Evolutionary conservation across 2,113 vertebrate species (phyloP).

Genomic region (Ailuropoda melanoleuca): DNA sequence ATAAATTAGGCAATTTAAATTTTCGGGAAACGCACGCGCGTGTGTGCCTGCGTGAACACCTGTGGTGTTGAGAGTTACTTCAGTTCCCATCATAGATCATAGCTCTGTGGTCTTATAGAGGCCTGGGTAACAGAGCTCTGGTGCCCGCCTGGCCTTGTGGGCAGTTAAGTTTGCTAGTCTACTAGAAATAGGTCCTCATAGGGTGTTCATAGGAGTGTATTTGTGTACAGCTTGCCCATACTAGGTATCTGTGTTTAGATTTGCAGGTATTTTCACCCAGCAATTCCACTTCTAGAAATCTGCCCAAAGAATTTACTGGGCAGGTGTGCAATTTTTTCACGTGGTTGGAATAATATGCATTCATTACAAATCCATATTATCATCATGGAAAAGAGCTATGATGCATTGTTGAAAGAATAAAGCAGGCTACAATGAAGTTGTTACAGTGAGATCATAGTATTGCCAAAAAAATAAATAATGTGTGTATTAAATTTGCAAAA

Average conservation of each 20-base stretch:
- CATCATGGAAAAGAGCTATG: neutral
- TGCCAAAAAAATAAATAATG: neutral
- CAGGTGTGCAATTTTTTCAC: neutral
- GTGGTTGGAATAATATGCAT: neutral
- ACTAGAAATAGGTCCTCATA: neutral
- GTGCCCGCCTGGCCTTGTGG: neutral
- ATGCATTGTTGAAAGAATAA: constrained; percentile 8
- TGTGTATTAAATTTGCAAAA: neutral
- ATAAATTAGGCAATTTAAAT: neutral
- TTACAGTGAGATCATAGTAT: neutral
- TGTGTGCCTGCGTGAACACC: too few species aligned
- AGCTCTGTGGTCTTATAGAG: neutral
- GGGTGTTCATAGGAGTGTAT: neutral
- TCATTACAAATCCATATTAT: neutral
- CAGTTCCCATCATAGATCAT: neutral
- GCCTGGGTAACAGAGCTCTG: neutral
- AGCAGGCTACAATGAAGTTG: neutral
- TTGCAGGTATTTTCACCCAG: neutral
- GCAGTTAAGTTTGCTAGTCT: neutral
- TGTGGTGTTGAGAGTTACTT: neutral
- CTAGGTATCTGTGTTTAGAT: neutral
- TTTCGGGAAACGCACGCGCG: neutral
- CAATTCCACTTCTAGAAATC: constrained; percentile 11
- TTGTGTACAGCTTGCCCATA: neutral
- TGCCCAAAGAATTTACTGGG: neutral